phyloP scores from a whole-genome alignment of 2,113 vertebrate species.

The Rafetus swinhoei region DNA sequence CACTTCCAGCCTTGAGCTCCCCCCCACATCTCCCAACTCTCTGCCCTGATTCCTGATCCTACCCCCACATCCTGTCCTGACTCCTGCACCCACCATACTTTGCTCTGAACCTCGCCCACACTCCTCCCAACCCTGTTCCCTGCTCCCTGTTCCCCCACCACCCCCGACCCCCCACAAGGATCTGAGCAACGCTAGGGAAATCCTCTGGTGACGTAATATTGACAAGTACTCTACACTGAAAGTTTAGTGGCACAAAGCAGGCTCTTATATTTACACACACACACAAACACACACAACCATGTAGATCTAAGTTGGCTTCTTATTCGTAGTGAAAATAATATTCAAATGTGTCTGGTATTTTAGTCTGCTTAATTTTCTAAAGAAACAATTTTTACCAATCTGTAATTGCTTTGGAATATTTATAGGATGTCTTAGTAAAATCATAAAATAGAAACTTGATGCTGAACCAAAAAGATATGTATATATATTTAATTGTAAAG shows the following conservation, averaged over 20 bases:
- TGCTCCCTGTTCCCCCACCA: no score
- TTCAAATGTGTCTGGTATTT: slow-evolving; percentile 10
- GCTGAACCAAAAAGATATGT: slow-evolving; percentile 20
- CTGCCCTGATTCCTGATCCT: no score
- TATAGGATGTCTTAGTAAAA: neutral
- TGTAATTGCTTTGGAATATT: slow-evolving; percentile 33
- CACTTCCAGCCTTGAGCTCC: no score
- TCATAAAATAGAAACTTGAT: neutral
- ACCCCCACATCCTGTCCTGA: no score
- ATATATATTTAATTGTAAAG: slow-evolving; percentile 65
- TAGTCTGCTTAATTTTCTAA: slow-evolving; percentile 23
- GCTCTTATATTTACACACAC: neutral
- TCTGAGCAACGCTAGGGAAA: no score
- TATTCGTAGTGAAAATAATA: neutral
- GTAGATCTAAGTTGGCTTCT: slow-evolving; percentile 6
- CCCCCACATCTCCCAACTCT: no score
- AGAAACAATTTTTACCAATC: neutral
- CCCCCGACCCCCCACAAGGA: no score
- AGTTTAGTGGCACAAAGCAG: neutral
- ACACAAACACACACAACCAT: neutral
- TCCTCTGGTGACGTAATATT: neutral
- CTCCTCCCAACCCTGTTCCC: no score
- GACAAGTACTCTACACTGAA: neutral
- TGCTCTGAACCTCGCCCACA: no score
- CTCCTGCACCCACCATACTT: no score